Percentiles rank a stretch among this genome's conserved stretches.
phyloP scores from a whole-genome alignment of 2,888 invertebrate species.

The Athalia cordata region DNA sequence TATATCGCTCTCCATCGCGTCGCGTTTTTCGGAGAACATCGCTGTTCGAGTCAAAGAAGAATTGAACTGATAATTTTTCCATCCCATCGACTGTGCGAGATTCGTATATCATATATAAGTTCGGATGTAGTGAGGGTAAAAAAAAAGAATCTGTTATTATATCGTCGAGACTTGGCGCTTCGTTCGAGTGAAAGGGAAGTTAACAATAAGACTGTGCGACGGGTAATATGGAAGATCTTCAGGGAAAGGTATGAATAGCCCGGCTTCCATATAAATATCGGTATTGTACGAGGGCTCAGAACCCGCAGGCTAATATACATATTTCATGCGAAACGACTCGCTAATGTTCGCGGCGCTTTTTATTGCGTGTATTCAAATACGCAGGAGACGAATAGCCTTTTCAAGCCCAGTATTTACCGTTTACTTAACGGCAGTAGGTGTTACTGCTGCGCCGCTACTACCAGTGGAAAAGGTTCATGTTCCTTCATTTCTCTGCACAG shows the following conservation, averaged over 20 bases:
- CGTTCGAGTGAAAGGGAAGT: slow-evolving; percentile 7
- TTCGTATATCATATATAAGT: too few species aligned
- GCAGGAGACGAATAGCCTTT: slow-evolving; percentile 42
- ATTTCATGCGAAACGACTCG: slow-evolving; percentile 43
- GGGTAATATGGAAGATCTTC: slow-evolving; percentile 31
- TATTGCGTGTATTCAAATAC: slow-evolving; percentile 44
- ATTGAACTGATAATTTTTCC: too few species aligned
- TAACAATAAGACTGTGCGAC: slow-evolving; percentile 20
- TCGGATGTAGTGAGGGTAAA: too few species aligned
- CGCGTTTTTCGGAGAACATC: too few species aligned
- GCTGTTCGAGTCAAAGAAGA: too few species aligned
- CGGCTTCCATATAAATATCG: slow-evolving; percentile 41
- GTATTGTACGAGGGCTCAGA: slow-evolving; percentile 42
- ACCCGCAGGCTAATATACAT: slow-evolving; percentile 43
- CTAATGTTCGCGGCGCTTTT: slow-evolving; percentile 43
- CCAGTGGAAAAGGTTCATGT: neutral
- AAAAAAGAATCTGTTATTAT: too few species aligned
- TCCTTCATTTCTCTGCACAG: slow-evolving; percentile 12
- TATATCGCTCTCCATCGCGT: neutral
- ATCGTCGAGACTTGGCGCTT: neutral
- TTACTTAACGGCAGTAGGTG: slow-evolving; percentile 29
- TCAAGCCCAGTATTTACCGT: slow-evolving; percentile 40
- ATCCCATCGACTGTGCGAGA: too few species aligned
- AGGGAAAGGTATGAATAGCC: slow-evolving; percentile 37
- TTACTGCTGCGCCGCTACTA: too few species aligned